Evolutionary conservation across 2,888 invertebrate genomes (phyloP), one percentile per base, ranked within the genome.

Genomic region (Nycteola revayana): DNA sequence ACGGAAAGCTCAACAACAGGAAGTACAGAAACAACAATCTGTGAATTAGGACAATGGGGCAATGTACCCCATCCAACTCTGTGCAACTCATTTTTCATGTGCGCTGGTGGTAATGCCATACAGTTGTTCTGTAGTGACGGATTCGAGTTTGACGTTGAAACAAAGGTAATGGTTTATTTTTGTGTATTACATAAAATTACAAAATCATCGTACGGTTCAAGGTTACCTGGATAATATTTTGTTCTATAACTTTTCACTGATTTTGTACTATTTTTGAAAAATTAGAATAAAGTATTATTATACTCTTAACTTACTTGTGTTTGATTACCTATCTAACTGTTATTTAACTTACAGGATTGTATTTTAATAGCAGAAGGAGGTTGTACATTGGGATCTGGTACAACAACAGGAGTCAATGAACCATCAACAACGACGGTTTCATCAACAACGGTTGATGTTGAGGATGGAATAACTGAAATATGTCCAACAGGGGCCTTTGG

Each of bases 401-500:
- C 11, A 11, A 8, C 25, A n/a, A 25, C 25, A 3, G 14, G 1
- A 11, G n/a, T 10, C 7, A 25, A 14, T 14, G 14, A 14, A 5
- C 5, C 14, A 14, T 3, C 3, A n/a, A n/a, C n/a, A n/a, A n/a
- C n/a, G n/a, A n/a, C n/a, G n/a, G n/a, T n/a, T n/a, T n/a, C n/a
- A n/a, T n/a, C n/a, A n/a, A n/a, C n/a, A n/a, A n/a, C n/a, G n/a
- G n/a, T n/a, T n/a, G n/a, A n/a, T n/a, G n/a, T n/a, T n/a, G n/a
- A n/a, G n/a, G n/a, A n/a, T n/a, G n/a, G n/a, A n/a, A n/a, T n/a
- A n/a, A n/a, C n/a, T n/a, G 35, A 41, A 1, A 9, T 58, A 1
- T 75, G 75, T 7, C 61, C 66, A 0, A 22, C 57, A 1, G 72
- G 66, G 0, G 10, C 39, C 0, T 60, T 66, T 24, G 74, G 70